phyloP scores from a whole-genome alignment of 2,797 vertebrate genomes.

The Sebastes taczanowskii region DNA sequence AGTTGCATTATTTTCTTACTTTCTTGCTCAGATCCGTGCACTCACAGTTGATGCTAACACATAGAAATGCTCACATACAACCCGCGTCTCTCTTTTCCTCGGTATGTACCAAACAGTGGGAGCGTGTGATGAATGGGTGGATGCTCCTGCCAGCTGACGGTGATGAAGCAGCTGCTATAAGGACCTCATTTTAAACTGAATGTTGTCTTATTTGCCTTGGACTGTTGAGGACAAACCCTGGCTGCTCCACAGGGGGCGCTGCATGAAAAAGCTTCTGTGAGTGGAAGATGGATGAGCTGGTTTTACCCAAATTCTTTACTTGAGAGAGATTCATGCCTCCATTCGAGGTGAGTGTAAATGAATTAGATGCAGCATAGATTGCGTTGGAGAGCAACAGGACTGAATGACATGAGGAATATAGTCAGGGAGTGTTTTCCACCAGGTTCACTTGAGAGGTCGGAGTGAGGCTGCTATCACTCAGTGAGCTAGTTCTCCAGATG shows the following conservation, averaged over 20 bases:
- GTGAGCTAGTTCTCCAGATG: conserved; percentile 53
- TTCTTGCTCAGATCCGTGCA: background rate
- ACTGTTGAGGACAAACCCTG: conserved; percentile 55
- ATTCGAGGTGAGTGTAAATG: background rate
- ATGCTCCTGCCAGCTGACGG: conserved; percentile 43
- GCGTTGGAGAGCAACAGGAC: background rate
- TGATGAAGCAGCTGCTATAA: conserved; percentile 63
- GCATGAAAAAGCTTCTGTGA: conserved; percentile 63
- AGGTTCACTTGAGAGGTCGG: background rate
- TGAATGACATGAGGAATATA: background rate
- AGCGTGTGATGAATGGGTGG: conserved; percentile 32
- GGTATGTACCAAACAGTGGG: background rate
- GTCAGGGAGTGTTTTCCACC: background rate
- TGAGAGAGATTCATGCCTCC: conserved; percentile 23
- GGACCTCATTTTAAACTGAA: conserved; percentile 77
- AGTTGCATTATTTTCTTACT: background rate
- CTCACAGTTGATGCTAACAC: background rate
- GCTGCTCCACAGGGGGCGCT: conserved; percentile 61
- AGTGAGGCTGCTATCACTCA: conserved; percentile 16
- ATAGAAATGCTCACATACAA: background rate
- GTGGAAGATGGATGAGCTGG: conserved; percentile 64
- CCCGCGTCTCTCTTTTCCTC: background rate
- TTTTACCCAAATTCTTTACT: conserved; percentile 2
- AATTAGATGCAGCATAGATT: background rate
- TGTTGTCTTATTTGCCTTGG: conserved; percentile 72